These are phyloP conservation scores for Varanus komodoensis DNA, from an alignment of 2,113 vertebrate species.

Conservation along the genomic window DNA sequence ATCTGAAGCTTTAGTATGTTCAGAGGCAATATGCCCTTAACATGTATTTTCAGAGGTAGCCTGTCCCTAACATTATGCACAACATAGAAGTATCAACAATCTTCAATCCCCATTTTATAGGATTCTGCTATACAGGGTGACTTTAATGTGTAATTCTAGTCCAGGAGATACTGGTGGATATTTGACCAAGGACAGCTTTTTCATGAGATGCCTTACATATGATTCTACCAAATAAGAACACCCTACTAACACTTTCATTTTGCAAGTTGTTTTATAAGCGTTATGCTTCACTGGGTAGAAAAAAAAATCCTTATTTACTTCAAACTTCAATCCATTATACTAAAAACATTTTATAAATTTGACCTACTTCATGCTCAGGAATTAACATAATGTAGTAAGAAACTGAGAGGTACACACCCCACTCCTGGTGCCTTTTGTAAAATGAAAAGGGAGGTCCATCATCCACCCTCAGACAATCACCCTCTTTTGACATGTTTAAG, in stretches of 20 bases:
- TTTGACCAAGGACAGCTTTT: neutral
- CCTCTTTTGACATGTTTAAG: neutral
- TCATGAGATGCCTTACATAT: neutral
- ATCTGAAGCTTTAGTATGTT: accelerated
- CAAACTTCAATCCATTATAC: neutral
- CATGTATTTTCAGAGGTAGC: neutral
- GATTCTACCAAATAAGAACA: neutral
- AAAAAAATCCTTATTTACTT: neutral
- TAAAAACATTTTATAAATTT: neutral
- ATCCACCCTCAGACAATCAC: neutral
- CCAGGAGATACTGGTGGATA: neutral
- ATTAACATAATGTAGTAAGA: neutral
- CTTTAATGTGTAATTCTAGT: neutral
- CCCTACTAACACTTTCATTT: neutral
- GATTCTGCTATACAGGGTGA: neutral
- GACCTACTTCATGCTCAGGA: neutral
- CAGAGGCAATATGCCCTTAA: neutral
- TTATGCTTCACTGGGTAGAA: neutral
- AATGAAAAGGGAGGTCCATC: neutral
- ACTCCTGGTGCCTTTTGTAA: neutral
- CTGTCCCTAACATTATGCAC: neutral
- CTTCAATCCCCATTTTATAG: neutral
- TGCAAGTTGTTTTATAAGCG: neutral
- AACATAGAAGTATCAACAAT: neutral
- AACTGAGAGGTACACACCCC: neutral